Evolutionary conservation across 2,797 vertebrate species (phyloP).

Genomic region (Anguilla marmorata): DNA sequence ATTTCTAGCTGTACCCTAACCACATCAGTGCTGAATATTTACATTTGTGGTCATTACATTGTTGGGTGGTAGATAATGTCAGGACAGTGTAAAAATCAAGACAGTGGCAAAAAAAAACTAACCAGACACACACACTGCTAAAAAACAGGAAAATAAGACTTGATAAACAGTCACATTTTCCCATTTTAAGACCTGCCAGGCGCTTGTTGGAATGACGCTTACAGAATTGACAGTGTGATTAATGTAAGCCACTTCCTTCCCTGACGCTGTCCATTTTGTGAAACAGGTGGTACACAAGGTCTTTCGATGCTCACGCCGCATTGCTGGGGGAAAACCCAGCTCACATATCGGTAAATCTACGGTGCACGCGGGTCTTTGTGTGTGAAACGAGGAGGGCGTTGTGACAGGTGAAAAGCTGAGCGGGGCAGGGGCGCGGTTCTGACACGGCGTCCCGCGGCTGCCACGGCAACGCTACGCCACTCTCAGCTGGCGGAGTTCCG

Average conservation of each 20-base stretch:
- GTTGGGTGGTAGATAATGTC: background rate
- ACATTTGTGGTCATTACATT: background rate
- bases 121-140: background rate
- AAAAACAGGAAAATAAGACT: background rate
- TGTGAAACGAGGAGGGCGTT: background rate
- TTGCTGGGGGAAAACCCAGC: background rate
- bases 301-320: background rate
- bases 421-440: background rate
- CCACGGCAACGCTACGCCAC: background rate
- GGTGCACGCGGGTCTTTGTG: background rate
- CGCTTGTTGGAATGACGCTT: background rate
- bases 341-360: background rate
- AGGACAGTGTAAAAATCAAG: background rate
- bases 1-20: background rate
- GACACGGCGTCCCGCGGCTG: background rate
- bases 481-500: slow-evolving; percentile 40
- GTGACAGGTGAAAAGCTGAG: background rate
- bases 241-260: background rate
- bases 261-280: background rate
- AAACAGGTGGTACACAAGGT: background rate
- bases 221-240: background rate
- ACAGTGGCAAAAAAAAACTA: background rate
- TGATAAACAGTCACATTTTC: background rate
- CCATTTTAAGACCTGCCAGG: background rate
- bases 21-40: background rate